Conservation (phyloP, 2,888 invertebrate genomes). For the Ochlodes sylvanus region DNA sequence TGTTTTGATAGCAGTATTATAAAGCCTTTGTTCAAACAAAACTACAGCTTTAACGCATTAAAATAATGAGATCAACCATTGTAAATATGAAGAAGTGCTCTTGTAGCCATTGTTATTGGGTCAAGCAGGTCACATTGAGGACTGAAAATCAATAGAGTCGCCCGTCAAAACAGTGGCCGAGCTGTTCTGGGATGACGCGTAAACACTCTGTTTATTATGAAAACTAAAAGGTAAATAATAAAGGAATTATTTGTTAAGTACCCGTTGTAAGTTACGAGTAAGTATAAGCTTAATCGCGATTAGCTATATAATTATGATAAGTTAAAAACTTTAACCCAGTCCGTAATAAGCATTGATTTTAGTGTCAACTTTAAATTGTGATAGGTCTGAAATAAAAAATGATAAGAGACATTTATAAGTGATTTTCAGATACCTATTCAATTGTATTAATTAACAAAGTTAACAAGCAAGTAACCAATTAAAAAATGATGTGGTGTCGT, state of each 20-base stretch:
- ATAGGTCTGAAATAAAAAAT: too few species aligned
- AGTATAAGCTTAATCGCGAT: too few species aligned
- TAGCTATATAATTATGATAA: too few species aligned
- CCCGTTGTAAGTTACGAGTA: background rate
- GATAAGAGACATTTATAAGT: too few species aligned
- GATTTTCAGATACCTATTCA: too few species aligned
- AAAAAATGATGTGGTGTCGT: too few species aligned
- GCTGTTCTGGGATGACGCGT: background rate
- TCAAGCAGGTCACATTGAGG: constrained; percentile 4
- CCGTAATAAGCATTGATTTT: too few species aligned
- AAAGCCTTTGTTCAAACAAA: background rate
- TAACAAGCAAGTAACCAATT: too few species aligned
- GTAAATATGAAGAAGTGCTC: background rate
- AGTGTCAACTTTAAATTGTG: too few species aligned
- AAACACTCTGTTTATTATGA: background rate
- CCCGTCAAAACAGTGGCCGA: background rate
- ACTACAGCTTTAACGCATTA: background rate
- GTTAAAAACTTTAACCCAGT: too few species aligned
- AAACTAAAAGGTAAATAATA: background rate
- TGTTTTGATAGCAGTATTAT: too few species aligned
- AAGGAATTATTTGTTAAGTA: background rate
- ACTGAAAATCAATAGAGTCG: background rate
- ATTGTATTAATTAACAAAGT: too few species aligned
- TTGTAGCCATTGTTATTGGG: constrained; percentile 4
- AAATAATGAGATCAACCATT: constrained; percentile 11